Base-by-base conservation (phyloP, 2,113 vertebrate species). In the Oceanodroma tethys region DNA sequence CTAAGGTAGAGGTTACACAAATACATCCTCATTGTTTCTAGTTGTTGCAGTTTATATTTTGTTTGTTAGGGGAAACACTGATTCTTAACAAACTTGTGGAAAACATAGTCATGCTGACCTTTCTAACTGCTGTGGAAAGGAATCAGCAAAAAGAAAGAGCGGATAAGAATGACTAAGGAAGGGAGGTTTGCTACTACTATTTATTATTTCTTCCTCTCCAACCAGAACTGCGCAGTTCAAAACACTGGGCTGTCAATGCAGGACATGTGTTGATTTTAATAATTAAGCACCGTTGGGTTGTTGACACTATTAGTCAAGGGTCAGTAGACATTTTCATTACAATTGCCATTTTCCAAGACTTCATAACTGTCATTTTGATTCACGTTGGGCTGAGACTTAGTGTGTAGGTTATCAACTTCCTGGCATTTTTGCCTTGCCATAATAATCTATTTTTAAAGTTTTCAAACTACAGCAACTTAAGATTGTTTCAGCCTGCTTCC, bases 311-410 rank as follows among this genome's bases (percentile, higher is more conserved):
- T 94, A 96, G 81, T 91, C 71, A 96, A 68, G 85, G 90, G 90
- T 95, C 92, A 96, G 66, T 65, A 93, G 88, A 93, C 18, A 1
- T 94, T 96, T 94, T 95, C 84, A 90, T 95, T 94, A 90, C 81
- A 85, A 50, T 63, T 97, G 88, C 47, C 78, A 88, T 95, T 97
- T 96, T 88, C 95, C 62, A 63, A 85, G 81, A 26, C 85, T 92
- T 87, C 78, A 42, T 82, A 90, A 93, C 78, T 93, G 87, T 82
- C 70, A 40, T 76, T 91, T 90, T 96, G 94, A 88, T 90, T 96
- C 90, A 92, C 2, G 0, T 67, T 86, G 66, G 52, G 70, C 78
- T 75, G 90, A 91, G 66, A 59, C 52, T 79, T 52, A 42, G 66
- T 40, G 52, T 68, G 47, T 52, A 84, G 70, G 70, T 88, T 97